phyloP scores from a whole-genome alignment of 2,888 invertebrate species.

The Caenorhabditis panamensis region DNA sequence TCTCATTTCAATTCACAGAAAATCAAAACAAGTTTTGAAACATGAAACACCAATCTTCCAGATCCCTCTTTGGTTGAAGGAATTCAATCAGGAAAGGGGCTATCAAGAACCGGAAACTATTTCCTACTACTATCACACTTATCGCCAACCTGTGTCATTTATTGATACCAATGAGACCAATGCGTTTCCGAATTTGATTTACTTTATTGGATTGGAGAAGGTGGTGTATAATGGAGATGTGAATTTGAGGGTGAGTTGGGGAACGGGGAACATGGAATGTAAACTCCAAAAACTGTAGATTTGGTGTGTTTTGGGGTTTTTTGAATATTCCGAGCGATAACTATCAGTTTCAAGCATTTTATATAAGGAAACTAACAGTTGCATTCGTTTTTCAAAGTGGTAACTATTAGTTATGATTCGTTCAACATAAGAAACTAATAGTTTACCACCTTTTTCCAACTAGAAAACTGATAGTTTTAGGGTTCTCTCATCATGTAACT shows the following conservation, averaged over 20 bases:
- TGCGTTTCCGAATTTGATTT: constrained; percentile 58
- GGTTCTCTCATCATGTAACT: too few relatives aligned
- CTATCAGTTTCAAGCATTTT: too few relatives aligned
- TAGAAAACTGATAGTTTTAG: too few relatives aligned
- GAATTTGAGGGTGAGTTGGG: constrained; percentile 37
- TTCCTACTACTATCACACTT: constrained; percentile 64
- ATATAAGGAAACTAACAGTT: too few relatives aligned
- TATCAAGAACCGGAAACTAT: constrained; percentile 56
- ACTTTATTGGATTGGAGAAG: constrained; percentile 58
- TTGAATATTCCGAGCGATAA: too few relatives aligned
- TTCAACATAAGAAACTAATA: too few relatives aligned
- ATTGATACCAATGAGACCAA: constrained; percentile 39
- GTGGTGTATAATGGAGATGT: constrained; percentile 58
- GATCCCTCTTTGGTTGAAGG: constrained; percentile 55
- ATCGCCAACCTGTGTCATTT: constrained; percentile 49
- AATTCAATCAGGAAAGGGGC: constrained; percentile 58
- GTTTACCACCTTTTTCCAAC: too few relatives aligned
- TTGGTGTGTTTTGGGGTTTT: too few relatives aligned
- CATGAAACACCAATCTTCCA: constrained; percentile 23
- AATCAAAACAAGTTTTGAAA: not conserved
- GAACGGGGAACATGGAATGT: not conserved
- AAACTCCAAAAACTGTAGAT: not conserved
- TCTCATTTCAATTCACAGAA: too few relatives aligned
- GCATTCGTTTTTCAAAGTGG: too few relatives aligned
- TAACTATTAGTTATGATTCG: too few relatives aligned